Base-by-base conservation (phyloP, 1,140 invertebrate genomes). In the Eufriesea mexicana region DNA sequence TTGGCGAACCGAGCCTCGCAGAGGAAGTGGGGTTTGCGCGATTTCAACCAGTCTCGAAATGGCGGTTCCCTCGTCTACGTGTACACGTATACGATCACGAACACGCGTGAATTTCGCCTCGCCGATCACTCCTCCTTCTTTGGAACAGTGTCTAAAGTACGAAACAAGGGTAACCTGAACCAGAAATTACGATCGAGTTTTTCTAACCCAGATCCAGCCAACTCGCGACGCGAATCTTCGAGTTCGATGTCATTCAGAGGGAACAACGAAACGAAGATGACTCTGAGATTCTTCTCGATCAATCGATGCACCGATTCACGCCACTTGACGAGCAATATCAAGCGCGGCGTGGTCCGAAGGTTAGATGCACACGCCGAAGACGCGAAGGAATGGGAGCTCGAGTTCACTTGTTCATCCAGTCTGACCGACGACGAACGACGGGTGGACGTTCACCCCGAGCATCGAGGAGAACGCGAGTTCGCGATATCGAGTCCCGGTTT, bases 321-420 rank as follows among this genome's bases (percentile, higher is more conserved):
- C 28, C 23, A 25, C 14, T 47, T 55, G 71, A 66, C 71, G 54
- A 75, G 68, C 35, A 35, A 45, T 73, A 55, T 81, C 42, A 35
- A 66, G 12, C 2, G 42, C 42, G 20, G 25, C 47, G 55, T 28
- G 16, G 45, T 49, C 23, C 54, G 42, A 66, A 70, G 55, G 49
- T 74, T 79, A 79, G 55, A 49, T n/a, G 35, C 45, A 67, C 67
- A 51, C 8, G 49, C 23, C 9, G 45, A 49, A 35, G 54, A 71
- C 67, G 57, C 61, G 42, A 83, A 89, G 87, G 86, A 91, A 91
- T 86, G 86, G 81, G 81, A 81, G 71, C 85, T 87, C 79, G 87
- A 92, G 92, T 93, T 93, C 89, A 93, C 91, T 93, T 92, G 92
- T 88, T 90, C 90, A 76, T 92, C 91, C 89, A 92, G 92, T 91